phyloP scores from a whole-genome alignment of 2,888 invertebrate species.

The Selenia dentaria region DNA sequence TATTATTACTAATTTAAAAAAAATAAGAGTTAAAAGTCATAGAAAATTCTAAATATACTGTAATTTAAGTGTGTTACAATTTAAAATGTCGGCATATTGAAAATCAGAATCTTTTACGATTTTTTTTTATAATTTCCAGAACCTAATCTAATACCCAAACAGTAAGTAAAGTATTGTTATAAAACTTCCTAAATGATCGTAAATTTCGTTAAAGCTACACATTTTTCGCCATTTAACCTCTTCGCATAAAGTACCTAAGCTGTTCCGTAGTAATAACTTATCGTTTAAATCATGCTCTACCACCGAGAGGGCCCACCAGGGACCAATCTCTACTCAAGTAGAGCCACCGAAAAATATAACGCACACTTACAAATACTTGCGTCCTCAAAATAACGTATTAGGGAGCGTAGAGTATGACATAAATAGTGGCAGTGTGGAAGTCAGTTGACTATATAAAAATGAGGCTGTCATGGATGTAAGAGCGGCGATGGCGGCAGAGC shows the following conservation, averaged over 20 bases:
- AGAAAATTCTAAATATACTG: no score
- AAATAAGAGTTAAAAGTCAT: no score
- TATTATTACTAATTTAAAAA: no score
- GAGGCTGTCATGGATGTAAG: slow-evolving; percentile 72
- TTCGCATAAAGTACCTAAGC: slow-evolving; percentile 19
- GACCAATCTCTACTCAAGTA: slow-evolving; percentile 57
- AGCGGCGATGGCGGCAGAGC: slow-evolving; percentile 62
- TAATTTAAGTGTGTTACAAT: no score
- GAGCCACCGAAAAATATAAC: slow-evolving; percentile 61
- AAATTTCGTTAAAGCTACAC: slow-evolving; percentile 9
- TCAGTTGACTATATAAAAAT: slow-evolving; percentile 83
- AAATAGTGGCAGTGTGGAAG: slow-evolving; percentile 81
- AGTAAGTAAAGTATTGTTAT: no score
- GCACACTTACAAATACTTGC: slow-evolving; percentile 71
- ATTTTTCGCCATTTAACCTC: slow-evolving; percentile 21
- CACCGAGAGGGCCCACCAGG: slow-evolving; percentile 50
- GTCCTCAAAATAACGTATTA: slow-evolving; percentile 78
- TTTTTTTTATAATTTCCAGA: no score
- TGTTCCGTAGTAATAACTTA: slow-evolving; percentile 41
- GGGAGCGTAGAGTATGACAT: slow-evolving; percentile 79
- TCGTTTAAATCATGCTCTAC: slow-evolving; percentile 57
- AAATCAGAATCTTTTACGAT: no score
- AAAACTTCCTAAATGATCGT: background rate
- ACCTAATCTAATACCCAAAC: no score
- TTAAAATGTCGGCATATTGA: no score